A percentile compares a stretch with the other conserved stretches of the same genome.
These are phyloP conservation scores for Drosophila subsilvestris DNA, from an alignment of 2,888 invertebrate genomes.

Conservation along the genomic window DNA sequence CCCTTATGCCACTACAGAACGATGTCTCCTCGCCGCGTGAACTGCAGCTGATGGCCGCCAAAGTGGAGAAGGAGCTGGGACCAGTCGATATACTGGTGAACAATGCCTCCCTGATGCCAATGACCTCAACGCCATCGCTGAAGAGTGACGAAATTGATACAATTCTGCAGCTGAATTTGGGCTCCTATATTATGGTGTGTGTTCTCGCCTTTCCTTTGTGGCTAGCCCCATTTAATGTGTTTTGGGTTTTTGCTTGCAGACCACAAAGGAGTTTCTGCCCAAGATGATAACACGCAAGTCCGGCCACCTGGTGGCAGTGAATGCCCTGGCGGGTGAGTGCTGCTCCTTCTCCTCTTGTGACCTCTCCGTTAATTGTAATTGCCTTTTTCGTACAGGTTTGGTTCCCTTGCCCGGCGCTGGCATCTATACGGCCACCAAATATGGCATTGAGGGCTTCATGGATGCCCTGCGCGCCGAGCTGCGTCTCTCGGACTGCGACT, in stretches of 20 bases:
- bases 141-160: constrained; percentile 83
- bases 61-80: constrained; percentile 83
- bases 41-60: constrained; percentile 79
- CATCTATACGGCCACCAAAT: constrained; percentile 84
- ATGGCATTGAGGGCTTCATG: constrained; percentile 84
- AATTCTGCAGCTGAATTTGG: constrained; percentile 84
- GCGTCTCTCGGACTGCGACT: constrained; percentile 82
- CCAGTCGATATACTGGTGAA: constrained; percentile 85
- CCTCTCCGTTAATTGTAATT: neutral
- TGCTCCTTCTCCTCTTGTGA: too few relatives aligned
- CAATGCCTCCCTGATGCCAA: constrained; percentile 84
- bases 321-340: constrained; percentile 82
- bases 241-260: constrained; percentile 68
- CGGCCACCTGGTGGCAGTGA: constrained; percentile 85
- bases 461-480: constrained; percentile 82
- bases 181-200: constrained; percentile 84
- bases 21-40: constrained; percentile 83
- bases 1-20: constrained; percentile 59
- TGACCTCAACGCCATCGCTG: constrained; percentile 82
- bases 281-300: constrained; percentile 84
- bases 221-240: neutral
- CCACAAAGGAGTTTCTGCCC: constrained; percentile 84
- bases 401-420: constrained; percentile 82
- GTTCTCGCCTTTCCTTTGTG: neutral
- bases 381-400: constrained; percentile 64